Percentiles rank a stretch among this genome's conserved stretches.
Evolutionary conservation across 2,113 vertebrate species (phyloP).

Genomic region (Phyllopteryx taeniolatus): DNA sequence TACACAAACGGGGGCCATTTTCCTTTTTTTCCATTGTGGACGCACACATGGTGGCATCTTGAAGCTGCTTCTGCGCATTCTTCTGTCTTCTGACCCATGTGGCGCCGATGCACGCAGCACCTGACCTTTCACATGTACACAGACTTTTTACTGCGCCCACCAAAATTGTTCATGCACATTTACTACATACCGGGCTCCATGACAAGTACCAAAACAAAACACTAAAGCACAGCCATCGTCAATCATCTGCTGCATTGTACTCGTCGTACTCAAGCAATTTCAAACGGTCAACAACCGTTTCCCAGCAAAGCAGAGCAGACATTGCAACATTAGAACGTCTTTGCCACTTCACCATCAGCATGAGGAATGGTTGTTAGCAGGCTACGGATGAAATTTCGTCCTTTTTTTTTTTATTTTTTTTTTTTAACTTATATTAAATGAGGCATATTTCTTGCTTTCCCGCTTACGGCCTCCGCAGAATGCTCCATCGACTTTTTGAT

Average conservation of each 20-base stretch:
- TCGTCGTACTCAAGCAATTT: constrained; percentile 18
- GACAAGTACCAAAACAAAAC: background rate
- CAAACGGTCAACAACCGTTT: constrained; percentile 18
- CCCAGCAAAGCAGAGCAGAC: constrained; percentile 32
- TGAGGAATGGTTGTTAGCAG: background rate
- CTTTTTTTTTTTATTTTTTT: background rate
- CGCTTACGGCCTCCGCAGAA: background rate
- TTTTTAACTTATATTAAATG: background rate
- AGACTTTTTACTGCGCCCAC: constrained; percentile 53
- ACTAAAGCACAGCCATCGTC: constrained; percentile 2
- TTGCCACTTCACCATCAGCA: constrained; percentile 5
- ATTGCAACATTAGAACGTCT: constrained; percentile 9
- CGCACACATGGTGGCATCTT: background rate
- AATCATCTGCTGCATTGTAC: constrained; percentile 7
- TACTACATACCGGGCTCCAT: constrained; percentile 27
- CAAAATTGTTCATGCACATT: constrained; percentile 46
- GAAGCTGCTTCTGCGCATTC: constrained; percentile 14
- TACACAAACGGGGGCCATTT: no score
- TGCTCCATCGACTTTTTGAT: background rate
- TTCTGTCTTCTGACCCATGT: constrained; percentile 39
- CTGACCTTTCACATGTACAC: constrained; percentile 54
- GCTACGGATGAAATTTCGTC: background rate
- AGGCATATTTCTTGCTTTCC: background rate
- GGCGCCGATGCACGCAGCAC: constrained; percentile 41
- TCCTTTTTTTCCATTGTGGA: background rate